phyloP scores from a whole-genome alignment of 2,888 invertebrate genomes.

The Aphodius sticticus region DNA sequence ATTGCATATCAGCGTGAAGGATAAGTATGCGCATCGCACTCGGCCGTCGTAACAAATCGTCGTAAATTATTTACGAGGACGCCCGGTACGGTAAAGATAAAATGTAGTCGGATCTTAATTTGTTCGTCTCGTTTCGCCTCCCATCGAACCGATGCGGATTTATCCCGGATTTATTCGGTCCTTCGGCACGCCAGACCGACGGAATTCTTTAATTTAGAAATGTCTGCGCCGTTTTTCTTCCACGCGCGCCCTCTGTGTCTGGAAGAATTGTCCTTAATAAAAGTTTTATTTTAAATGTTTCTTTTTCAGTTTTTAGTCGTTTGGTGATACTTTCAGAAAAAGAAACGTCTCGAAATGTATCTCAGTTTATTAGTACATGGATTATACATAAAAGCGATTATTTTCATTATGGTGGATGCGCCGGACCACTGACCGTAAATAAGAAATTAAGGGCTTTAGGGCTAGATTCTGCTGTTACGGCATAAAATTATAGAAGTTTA shows the following conservation, averaged over 20 bases:
- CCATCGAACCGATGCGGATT: not conserved
- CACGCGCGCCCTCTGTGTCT: not conserved
- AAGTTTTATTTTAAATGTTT: not conserved
- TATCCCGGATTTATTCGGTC: not conserved
- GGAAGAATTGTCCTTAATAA: not conserved
- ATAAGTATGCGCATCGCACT: not conserved
- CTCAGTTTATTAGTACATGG: no score
- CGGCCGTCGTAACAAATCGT: not conserved
- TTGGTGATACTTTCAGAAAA: no score
- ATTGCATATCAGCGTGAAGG: not conserved
- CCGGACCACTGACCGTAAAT: no score
- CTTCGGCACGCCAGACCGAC: not conserved
- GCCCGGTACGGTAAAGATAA: not conserved
- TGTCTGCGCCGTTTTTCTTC: not conserved
- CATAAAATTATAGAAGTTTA: no score
- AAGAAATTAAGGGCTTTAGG: no score
- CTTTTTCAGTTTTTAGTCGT: no score
- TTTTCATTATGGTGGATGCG: no score
- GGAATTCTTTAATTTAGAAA: constrained; percentile 4
- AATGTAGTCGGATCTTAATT: not conserved
- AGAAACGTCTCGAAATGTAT: no score
- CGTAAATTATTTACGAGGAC: not conserved
- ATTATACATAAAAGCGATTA: no score
- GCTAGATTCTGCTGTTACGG: no score
- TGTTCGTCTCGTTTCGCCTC: not conserved